These are phyloP conservation scores for Nylanderia fulva DNA, from an alignment of 1,140 invertebrate genomes.

Conservation along the genomic window DNA sequence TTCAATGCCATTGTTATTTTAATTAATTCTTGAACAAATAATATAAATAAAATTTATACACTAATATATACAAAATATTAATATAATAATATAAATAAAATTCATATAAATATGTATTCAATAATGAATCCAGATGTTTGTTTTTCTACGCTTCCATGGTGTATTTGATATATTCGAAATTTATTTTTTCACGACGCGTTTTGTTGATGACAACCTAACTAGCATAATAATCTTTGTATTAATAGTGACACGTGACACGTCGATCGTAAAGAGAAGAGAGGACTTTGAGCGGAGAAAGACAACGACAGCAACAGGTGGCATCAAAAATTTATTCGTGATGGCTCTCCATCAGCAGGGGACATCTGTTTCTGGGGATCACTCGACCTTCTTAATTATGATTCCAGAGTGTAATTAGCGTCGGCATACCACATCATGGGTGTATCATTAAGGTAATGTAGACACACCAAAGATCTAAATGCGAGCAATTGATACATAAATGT, in stretches of 20 bases:
- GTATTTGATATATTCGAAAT: not conserved
- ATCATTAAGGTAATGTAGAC: conserved; percentile 29
- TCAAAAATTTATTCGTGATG: conserved; percentile 79
- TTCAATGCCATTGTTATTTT: not conserved
- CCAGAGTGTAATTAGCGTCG: conserved; percentile 31
- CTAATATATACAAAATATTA: not conserved
- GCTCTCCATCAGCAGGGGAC: conserved; percentile 68
- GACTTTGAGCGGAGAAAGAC: conserved; percentile 29
- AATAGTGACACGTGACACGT: not conserved
- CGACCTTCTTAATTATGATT: conserved; percentile 65
- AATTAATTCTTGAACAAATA: not conserved
- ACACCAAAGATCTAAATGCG: not conserved
- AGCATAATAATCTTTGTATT: not conserved
- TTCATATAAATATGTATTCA: not conserved
- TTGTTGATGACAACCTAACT: not conserved
- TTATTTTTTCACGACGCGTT: not conserved
- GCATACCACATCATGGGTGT: not conserved
- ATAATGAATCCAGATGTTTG: not conserved
- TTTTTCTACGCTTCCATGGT: not conserved
- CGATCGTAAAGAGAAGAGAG: conserved; percentile 27
- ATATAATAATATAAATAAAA: not conserved
- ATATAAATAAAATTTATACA: not conserved
- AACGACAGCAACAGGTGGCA: conserved; percentile 76
- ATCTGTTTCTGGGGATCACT: conserved; percentile 69
- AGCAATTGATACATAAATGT: conserved; percentile 13